These are phyloP conservation scores for Pheucticus melanocephalus DNA, from an alignment of 2,113 vertebrate genomes.

Conservation along the genomic window DNA sequence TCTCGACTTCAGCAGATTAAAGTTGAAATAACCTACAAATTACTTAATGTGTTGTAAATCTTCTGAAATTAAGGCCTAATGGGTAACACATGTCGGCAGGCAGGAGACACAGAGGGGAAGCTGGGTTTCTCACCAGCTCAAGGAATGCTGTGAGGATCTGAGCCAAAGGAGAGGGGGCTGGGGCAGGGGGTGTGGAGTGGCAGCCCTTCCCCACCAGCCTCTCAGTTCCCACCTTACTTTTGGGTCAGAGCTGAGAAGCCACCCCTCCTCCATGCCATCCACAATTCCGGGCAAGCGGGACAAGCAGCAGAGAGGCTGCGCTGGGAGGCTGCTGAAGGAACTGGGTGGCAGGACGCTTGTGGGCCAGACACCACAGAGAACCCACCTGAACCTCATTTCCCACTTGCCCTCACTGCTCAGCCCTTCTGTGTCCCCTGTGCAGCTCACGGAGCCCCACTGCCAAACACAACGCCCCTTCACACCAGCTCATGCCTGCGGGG, in stretches of 20 bases:
- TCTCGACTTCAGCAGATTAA: constrained; percentile 85
- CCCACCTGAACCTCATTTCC: not conserved
- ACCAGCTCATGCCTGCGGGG: fast-evolving
- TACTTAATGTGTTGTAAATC: constrained; percentile 90
- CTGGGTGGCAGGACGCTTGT: fast-evolving
- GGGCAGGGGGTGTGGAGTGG: not conserved
- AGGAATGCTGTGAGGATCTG: constrained; percentile 37
- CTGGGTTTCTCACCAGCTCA: constrained; percentile 21
- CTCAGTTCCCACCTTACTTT: not conserved
- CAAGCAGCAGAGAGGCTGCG: fast-evolving
- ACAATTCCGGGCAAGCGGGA: not conserved
- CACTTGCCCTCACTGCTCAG: not conserved
- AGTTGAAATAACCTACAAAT: constrained; percentile 91
- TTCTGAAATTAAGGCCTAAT: constrained; percentile 86
- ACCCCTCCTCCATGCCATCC: not conserved
- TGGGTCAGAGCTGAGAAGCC: not conserved
- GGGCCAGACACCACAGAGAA: not conserved
- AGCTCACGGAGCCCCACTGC: fast-evolving
- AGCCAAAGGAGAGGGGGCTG: not conserved
- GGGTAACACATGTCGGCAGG: constrained; percentile 82
- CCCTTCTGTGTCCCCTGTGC: not conserved
- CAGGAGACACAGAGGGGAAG: constrained; percentile 61
- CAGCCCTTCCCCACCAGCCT: not conserved
- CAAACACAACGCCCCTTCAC: not conserved
- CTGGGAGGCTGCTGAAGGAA: not conserved